A percentile compares a stretch with the other conserved stretches of the same genome.
Conservation (phyloP, 2,888 invertebrate species). For the Caenorhabditis afra region DNA sequence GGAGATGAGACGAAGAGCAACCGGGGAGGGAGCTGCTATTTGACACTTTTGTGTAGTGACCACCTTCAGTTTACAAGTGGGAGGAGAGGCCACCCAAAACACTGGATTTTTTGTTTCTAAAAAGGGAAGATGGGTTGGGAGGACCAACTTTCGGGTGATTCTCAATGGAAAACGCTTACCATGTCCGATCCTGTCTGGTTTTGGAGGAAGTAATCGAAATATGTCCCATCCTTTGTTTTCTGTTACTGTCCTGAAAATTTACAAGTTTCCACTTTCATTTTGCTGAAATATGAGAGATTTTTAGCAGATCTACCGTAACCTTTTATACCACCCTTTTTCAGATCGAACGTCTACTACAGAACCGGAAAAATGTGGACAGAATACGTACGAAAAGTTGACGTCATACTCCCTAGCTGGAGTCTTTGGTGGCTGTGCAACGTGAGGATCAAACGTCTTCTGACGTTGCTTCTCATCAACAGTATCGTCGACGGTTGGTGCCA, state of each 20-base stretch:
- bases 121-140: neutral
- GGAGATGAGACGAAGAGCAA: neutral
- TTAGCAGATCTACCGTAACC: neutral
- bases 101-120: neutral
- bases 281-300: too few relatives aligned
- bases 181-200: slow-evolving; percentile 75
- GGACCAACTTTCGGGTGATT: neutral
- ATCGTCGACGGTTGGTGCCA: neutral
- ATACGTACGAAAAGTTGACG: slow-evolving; percentile 48
- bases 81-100: too few relatives aligned
- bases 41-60: slow-evolving; percentile 50
- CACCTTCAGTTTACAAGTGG: slow-evolving; percentile 45
- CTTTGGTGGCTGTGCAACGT: slow-evolving; percentile 19
- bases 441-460: slow-evolving; percentile 44
- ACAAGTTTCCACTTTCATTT: slow-evolving; percentile 1
- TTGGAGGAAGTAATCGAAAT: slow-evolving; percentile 86
- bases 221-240: slow-evolving; percentile 87
- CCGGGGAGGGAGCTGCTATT: slow-evolving; percentile 30
- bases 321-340: too few relatives aligned
- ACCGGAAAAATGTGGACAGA: too few relatives aligned
- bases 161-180: slow-evolving; percentile 57
- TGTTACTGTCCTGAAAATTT: slow-evolving; percentile 67
- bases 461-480: slow-evolving; percentile 27
- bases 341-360: too few relatives aligned
- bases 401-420: slow-evolving; percentile 34